phyloP scores from a whole-genome alignment of 2,888 invertebrate genomes.

The Cyclophora albipunctata region DNA sequence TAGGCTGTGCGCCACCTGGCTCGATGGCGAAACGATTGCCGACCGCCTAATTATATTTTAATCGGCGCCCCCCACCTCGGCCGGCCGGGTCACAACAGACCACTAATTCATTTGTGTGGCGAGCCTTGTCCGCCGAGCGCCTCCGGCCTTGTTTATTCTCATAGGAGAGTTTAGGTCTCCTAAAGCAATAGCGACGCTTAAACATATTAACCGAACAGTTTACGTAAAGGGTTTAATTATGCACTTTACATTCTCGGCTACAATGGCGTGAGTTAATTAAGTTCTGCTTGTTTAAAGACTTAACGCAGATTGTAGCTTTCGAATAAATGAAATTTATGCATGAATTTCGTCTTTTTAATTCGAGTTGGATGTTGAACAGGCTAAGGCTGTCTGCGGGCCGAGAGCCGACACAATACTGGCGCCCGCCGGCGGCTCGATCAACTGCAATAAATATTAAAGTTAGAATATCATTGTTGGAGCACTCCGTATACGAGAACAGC shows the following conservation, averaged over 20 bases:
- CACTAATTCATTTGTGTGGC: slow-evolving; percentile 70
- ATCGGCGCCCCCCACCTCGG: slow-evolving; percentile 49
- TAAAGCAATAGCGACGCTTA: slow-evolving; percentile 68
- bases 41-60: slow-evolving; percentile 73
- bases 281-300: slow-evolving; percentile 64
- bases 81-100: slow-evolving; percentile 26
- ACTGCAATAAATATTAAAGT: slow-evolving; percentile 73
- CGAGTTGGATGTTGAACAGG: slow-evolving; percentile 29
- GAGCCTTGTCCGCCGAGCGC: slow-evolving; percentile 47
- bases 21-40: slow-evolving; percentile 73
- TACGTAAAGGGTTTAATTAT: slow-evolving; percentile 69
- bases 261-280: slow-evolving; percentile 70
- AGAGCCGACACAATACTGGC: slow-evolving; percentile 39
- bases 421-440: slow-evolving; percentile 46
- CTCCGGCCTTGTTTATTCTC: slow-evolving; percentile 67
- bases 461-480: slow-evolving; percentile 68
- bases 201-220: slow-evolving; percentile 71
- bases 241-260: slow-evolving; percentile 60
- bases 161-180: slow-evolving; percentile 72
- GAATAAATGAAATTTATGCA: slow-evolving; percentile 51
- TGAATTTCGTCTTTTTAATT: slow-evolving; percentile 53
- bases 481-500: slow-evolving; percentile 48
- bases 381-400: slow-evolving; percentile 28
- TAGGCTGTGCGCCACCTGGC: slow-evolving; percentile 63
- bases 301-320: slow-evolving; percentile 50